Base-by-base conservation (phyloP, 2,888 invertebrate species). In the Mesodorylaimus sp. region DNA sequence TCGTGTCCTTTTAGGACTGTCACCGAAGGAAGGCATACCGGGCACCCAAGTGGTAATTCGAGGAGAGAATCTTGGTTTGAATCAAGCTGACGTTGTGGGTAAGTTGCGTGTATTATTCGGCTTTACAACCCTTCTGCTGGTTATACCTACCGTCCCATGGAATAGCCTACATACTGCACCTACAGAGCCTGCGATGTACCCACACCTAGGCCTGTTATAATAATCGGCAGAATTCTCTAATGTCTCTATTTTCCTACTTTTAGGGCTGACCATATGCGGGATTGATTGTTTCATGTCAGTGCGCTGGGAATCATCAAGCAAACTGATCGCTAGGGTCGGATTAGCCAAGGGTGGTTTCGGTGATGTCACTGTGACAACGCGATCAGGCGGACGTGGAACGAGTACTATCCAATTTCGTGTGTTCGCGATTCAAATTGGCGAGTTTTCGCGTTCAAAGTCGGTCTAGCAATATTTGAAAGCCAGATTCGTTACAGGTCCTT, bases 251-350 rank as follows among this genome's bases (percentile, higher is more conserved):
- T 46, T 39, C 37, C 29, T n/a, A n/a, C n/a, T n/a, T n/a, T n/a
- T 26, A 87, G 89, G 86, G 49, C 70, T 97, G 7, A 81, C 81
- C 62, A 93, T 99, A 60, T 95, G 95, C 70, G 91, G 86, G 0
- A 83, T 84, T 57, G 93, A 97, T 65, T 95, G 95, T 64, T 71
- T 88, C 28, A 69, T 95, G 50, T 85, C 91, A 16, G 88, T 89
- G 0, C 93, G 95, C 74, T 97, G 97, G 97, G 87, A 89, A 65
- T 88, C 91, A 1, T 77, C 82, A 29, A 95, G 89, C 65, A 97
- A 97, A 74, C 89, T 97, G 55, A 80, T 91, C 47, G 93, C 93
- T 0, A 78, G 95, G 51, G 85, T 91, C 3, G 93, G 93, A 0
- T 81, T 85, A 1, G 84, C 84, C 28, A 85, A 85, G 66, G 84